Conservation (phyloP, 35 echinoderm and acorn worm genomes). For the Eucidaris tribuloides region DNA sequence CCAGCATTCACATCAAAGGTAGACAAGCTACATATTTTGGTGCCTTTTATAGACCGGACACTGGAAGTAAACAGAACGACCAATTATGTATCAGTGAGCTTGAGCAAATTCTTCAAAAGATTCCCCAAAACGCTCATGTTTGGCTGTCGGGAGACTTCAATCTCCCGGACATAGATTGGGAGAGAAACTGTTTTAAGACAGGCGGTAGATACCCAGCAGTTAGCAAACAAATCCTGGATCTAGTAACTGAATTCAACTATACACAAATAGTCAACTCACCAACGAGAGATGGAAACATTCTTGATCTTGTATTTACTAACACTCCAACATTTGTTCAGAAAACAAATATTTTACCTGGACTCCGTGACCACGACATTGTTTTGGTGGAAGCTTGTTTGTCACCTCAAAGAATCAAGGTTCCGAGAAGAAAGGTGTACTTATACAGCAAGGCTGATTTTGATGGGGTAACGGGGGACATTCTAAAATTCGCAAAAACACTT, state of each 20-base stretch:
- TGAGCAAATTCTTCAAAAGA: background rate
- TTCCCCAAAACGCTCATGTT: conserved; percentile 19
- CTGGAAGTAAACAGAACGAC: background rate
- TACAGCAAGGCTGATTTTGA: too few relatives aligned
- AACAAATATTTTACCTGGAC: background rate
- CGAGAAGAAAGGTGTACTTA: conserved; percentile 4
- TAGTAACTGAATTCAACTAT: background rate
- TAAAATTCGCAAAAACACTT: too few relatives aligned
- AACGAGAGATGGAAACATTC: background rate
- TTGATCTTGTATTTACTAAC: conserved; percentile 42
- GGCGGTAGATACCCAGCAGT: conserved; percentile 23
- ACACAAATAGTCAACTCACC: conserved; percentile 4
- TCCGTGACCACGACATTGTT: conserved; percentile 36
- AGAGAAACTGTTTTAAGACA: background rate
- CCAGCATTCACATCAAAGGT: conserved; percentile 28
- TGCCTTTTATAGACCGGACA: background rate
- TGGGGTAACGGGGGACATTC: too few relatives aligned
- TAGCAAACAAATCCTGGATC: conserved; percentile 8
- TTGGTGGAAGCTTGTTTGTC: background rate
- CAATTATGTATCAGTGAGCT: background rate
- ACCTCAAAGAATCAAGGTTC: conserved; percentile 23
- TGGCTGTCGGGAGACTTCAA: background rate
- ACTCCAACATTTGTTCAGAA: conserved; percentile 15
- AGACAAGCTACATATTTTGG: background rate
- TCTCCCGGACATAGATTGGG: too few relatives aligned